Conservation (phyloP, 2,797 vertebrate genomes). For the Aldrovandia affinis region DNA sequence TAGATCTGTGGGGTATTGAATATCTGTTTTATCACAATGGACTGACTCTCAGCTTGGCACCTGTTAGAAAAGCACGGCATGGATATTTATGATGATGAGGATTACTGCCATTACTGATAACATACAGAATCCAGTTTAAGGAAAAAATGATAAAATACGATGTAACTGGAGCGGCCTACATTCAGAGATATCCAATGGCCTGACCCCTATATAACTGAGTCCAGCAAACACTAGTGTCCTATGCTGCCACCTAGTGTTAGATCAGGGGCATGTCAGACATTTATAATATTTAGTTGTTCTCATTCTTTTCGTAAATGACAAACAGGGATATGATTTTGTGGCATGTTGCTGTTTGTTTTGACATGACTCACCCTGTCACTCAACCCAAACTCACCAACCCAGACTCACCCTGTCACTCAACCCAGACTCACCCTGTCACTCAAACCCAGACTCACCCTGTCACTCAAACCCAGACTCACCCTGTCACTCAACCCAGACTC, state of each 20-base stretch:
- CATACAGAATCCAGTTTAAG: neutral
- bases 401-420: too few species aligned
- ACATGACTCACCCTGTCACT: too few species aligned
- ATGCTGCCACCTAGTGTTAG: conserved; percentile 14
- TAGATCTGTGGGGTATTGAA: neutral
- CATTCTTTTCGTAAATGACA: too few species aligned
- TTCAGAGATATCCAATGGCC: neutral
- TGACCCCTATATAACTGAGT: neutral
- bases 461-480: too few species aligned
- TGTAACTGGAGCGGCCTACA: neutral
- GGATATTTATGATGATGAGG: neutral
- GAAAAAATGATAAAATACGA: neutral
- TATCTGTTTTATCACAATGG: neutral
- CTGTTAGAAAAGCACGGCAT: neutral
- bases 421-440: too few species aligned
- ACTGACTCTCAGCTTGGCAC: neutral
- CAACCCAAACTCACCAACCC: too few species aligned
- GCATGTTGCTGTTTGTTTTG: too few species aligned
- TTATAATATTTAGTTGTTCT: too few species aligned
- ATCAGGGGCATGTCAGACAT: neutral
- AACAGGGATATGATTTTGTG: too few species aligned
- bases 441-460: too few species aligned
- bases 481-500: too few species aligned
- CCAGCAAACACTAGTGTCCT: neutral
- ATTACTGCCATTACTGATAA: neutral